phyloP scores from a whole-genome alignment of 2,113 vertebrate genomes.

The Erythrolamprus reginae region DNA sequence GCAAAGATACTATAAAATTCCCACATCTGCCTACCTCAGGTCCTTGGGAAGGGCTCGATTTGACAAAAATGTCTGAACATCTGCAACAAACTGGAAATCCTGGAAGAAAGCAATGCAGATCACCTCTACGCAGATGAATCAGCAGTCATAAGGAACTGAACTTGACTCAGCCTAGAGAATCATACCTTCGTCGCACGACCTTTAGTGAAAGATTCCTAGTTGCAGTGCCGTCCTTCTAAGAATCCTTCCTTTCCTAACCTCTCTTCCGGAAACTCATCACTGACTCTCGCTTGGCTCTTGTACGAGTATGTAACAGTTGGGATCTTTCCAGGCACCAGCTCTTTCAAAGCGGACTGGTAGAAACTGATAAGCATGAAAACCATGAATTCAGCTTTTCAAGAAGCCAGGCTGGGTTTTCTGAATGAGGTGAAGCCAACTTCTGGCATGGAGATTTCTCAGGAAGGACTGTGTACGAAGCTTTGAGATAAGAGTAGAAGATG shows the following conservation, averaged over 20 bases:
- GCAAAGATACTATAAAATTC: background rate
- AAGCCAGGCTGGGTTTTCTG: background rate
- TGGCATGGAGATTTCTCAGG: background rate
- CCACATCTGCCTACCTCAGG: background rate
- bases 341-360: background rate
- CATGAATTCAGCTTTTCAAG: background rate
- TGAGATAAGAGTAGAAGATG: slow-evolving; percentile 20
- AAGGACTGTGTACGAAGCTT: background rate
- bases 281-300: fast-evolving
- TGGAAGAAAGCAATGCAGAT: background rate
- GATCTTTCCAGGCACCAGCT: background rate
- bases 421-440: background rate
- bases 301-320: slow-evolving; percentile 14
- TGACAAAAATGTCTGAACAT: background rate
- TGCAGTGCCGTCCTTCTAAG: background rate
- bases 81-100: background rate
- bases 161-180: background rate
- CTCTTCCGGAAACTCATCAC: too few relatives aligned
- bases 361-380: background rate
- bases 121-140: background rate
- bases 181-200: background rate
- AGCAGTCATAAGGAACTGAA: background rate
- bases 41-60: background rate
- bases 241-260: background rate
- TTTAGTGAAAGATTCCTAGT: background rate